Evolutionary conservation across 2,113 vertebrate genomes (phyloP), one percentile per base, ranked within the genome.

Genomic region (Carlito syrichta): DNA sequence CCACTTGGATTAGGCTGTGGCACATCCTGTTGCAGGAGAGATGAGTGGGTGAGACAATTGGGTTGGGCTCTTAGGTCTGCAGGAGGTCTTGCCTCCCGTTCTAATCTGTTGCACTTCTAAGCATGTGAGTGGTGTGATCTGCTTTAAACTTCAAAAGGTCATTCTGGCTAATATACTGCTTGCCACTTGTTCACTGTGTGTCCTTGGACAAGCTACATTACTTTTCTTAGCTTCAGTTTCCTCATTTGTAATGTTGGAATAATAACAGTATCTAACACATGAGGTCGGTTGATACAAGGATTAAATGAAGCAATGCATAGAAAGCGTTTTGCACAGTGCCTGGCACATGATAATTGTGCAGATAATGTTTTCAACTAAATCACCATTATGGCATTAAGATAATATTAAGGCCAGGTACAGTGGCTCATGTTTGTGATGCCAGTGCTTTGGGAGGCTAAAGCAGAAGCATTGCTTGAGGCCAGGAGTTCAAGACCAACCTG

Each of bases 161-260:
- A 71, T 40, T 86, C 6, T 76, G 52, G 38, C 30, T 92, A 92
- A 94, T 66, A 54, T 22, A 82, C 45, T 60, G 52, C 52, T 95
- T 62, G 20, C 54, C n/a, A 93, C 38, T 56, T 87, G 88, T 45
- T 50, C 90, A 58, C 23, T 86, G 27, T 56, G 20, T 63, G 58
- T 66, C 58, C 84, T 92, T 92, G 68, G 81, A 96, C 48, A 90
- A 96, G 89, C 79, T 78, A 62, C 63, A 93, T 92, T 58, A 82
- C 32, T 56, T 86, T 89, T 56, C 73, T 77, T 56, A 85, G 35
- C 40, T 89, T 92, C 54, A 60, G 32, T 84, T 74, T 91, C 56
- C 63, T 84, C 69, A 85, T 84, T 88, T 81, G 35, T 91, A 82
- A 82, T 91, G 19, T 48, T 17, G 38, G 82, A 38, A 88, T 88